Evolutionary conservation across 2,113 vertebrate genomes (phyloP).

Genomic region (human): DNA sequence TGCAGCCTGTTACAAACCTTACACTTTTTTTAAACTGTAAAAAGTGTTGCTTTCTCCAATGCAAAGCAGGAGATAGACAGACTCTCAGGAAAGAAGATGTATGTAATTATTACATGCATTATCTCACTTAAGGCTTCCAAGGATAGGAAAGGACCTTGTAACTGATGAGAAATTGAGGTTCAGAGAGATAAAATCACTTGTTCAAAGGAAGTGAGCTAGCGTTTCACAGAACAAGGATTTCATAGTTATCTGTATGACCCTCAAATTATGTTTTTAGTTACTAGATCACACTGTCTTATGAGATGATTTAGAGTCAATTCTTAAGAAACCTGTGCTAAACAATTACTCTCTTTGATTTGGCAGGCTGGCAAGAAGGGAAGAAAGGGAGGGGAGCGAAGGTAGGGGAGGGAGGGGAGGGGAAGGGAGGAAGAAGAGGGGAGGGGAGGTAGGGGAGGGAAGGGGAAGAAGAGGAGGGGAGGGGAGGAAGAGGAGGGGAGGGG

Average conservation of each 20-base stretch:
- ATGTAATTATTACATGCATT: neutral
- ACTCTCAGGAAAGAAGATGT: neutral
- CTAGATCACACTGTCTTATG: fast-evolving
- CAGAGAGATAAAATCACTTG: neutral
- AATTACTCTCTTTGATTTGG: neutral
- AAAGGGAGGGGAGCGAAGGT: too few species aligned
- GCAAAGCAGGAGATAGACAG: neutral
- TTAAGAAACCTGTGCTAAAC: neutral
- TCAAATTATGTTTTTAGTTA: neutral
- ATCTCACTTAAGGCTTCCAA: neutral
- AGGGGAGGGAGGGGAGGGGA: too few species aligned
- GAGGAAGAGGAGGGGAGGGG: neutral
- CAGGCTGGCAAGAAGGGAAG: neutral
- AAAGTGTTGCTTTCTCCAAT: neutral
- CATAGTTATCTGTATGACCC: too few species aligned
- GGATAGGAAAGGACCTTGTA: neutral
- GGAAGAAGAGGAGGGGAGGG: neutral
- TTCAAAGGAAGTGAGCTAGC: neutral
- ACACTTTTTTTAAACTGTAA: too few species aligned
- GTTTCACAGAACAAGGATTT: neutral
- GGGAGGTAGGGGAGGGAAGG: neutral
- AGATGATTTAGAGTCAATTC: neutral
- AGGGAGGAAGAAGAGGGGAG: neutral
- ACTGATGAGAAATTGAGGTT: neutral
- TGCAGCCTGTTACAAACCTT: neutral